Conservation (phyloP, 2,113 vertebrate genomes). For the Centrocercus urophasianus region DNA sequence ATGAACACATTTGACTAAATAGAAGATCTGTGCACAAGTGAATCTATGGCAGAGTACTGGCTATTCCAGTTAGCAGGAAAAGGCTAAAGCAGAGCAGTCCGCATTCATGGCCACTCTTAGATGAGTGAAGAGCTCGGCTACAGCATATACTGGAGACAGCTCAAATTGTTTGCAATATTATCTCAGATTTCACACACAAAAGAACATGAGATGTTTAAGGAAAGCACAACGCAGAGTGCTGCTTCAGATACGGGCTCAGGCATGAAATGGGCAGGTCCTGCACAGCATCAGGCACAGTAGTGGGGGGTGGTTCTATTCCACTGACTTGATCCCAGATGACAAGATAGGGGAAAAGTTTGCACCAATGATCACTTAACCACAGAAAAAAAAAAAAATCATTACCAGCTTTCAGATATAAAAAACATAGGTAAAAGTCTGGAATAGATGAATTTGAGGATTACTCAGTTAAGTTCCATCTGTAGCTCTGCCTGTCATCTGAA, state of each 20-base stretch:
- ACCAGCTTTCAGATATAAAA: background rate
- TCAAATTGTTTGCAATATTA: background rate
- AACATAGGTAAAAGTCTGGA: slow-evolving; percentile 14
- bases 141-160: background rate
- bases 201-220: background rate
- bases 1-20: background rate
- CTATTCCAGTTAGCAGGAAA: background rate
- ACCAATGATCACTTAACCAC: background rate
- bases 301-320: background rate
- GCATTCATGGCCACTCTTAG: fast-evolving
- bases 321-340: fast-evolving
- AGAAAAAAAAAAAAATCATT: background rate
- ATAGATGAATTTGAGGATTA: slow-evolving; percentile 30
- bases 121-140: background rate
- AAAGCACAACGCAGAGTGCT: background rate
- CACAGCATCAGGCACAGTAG: background rate
- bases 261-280: background rate
- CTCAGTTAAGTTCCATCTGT: slow-evolving; percentile 42
- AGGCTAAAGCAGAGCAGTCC: background rate
- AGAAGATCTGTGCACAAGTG: background rate
- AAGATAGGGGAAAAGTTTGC: background rate
- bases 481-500: slow-evolving; percentile 10
- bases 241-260: background rate
- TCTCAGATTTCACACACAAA: background rate
- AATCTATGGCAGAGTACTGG: background rate